Base-by-base conservation (phyloP, 2,113 vertebrate species). In the Sclerurus mexicanus region DNA sequence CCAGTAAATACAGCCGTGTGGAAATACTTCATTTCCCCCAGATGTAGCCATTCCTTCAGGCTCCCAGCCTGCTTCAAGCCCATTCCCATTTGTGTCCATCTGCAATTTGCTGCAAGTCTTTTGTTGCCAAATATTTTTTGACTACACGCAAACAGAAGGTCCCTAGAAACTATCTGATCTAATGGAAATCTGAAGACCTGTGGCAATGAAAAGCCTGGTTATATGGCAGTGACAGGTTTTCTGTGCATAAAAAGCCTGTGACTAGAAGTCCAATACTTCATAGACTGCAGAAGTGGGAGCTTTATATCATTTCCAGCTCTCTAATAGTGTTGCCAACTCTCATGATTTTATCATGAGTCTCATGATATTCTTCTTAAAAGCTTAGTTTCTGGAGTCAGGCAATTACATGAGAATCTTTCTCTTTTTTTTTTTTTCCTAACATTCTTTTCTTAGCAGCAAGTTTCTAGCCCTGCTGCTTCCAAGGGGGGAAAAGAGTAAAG, bases 341-440 rank as follows among this genome's bases (percentile, higher is more conserved):
- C 96, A 95, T 95, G 96, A 96, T 97, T 96, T 95, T 97, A 96
- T 96, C 93, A 96, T 96, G 96, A 97, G 91, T 81, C 93, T 97
- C 93, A 89, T 92, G 94, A 95, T 97, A 96, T 90, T 93, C 91
- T 90, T 95, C 91, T 96, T 90, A 95, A 97, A 93, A 95, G 76
- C 93, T 92, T 73, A 63, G 80, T 95, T 96, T 93, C 95, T 96
- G 64, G 68, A 96, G 76, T 95, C 84, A 95, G 84, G 84, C 94
- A 95, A 97, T 96, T 96, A 95, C 68, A 89, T 47, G 93, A 89
- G 91, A 93, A 74, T 81, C 39, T 90, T 35, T 85, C 17, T 72
- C 20, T 64, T 8, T 47, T 23, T 80, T 46, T 46, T 44, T 46
- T 24, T 95, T 83, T 75, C 78, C 78, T 6, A 73, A 73, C 35